phyloP scores from a whole-genome alignment of 2,797 vertebrate genomes.

The Oreonectes daqikongensis region DNA sequence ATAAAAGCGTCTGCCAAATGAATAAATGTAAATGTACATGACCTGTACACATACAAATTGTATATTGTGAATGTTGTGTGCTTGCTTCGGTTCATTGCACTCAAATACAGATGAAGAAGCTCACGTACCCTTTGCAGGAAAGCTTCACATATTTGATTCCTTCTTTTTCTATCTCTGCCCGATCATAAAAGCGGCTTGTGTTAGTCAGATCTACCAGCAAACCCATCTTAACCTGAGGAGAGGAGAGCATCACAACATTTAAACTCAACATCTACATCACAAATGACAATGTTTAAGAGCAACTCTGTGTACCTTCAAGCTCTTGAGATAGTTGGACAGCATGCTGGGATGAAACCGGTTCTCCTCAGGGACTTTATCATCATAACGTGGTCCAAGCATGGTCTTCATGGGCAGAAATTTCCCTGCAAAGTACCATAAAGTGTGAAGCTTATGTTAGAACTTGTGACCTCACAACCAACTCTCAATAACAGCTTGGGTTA shows the following conservation, averaged over 20 bases:
- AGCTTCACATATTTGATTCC: conserved; percentile 94
- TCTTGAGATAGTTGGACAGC: conserved; percentile 95
- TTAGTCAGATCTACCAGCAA: conserved; percentile 95
- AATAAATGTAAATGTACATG: too few species aligned
- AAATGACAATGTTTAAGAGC: neutral
- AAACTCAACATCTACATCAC: neutral
- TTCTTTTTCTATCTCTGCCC: conserved; percentile 93
- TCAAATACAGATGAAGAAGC: neutral
- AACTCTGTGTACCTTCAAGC: conserved; percentile 85
- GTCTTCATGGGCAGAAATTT: conserved; percentile 99
- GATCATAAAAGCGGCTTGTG: conserved; percentile 94
- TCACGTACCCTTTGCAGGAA: conserved; percentile 92
- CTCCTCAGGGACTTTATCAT: conserved; percentile 95
- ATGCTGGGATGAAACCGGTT: conserved; percentile 95
- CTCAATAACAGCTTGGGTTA: too few species aligned
- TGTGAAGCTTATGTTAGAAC: neutral
- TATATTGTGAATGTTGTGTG: too few species aligned
- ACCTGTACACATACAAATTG: too few species aligned
- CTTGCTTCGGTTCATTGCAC: neutral
- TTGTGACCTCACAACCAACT: too few species aligned
- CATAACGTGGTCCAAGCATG: conserved; percentile 94
- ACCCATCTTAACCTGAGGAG: conserved; percentile 92
- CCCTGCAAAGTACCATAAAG: conserved; percentile 66
- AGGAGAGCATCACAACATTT: conserved; percentile 2
- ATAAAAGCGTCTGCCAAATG: too few species aligned